phyloP scores from a whole-genome alignment of 2,888 invertebrate species.

The Allygus modestus region DNA sequence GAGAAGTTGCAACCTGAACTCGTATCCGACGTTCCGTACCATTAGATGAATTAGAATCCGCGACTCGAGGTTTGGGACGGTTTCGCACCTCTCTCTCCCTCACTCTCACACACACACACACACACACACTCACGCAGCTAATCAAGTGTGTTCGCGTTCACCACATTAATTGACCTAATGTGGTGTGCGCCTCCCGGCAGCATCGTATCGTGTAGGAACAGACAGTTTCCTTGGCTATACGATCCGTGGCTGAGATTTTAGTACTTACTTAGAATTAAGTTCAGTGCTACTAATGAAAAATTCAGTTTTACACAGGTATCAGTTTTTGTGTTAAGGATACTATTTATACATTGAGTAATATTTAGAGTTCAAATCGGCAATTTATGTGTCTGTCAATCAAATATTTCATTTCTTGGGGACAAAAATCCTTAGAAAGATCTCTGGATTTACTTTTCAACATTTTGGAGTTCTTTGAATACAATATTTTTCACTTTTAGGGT shows the following conservation, averaged over 20 bases:
- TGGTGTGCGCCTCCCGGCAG: background rate
- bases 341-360: no score
- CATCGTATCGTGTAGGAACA: background rate
- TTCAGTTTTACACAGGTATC: no score
- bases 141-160: slow-evolving; percentile 15
- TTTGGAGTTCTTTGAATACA: no score
- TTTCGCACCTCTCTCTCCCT: background rate
- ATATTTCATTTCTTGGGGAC: no score
- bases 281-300: no score
- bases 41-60: slow-evolving; percentile 35
- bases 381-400: no score
- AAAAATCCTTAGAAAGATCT: no score
- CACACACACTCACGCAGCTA: background rate
- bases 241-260: background rate
- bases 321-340: no score
- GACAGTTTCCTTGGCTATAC: background rate
- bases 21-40: slow-evolving; percentile 19
- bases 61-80: background rate
- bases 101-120: slow-evolving; percentile 16
- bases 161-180: slow-evolving; percentile 24
- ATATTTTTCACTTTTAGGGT: no score
- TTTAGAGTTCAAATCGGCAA: no score
- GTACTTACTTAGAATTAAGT: no score
- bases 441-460: no score
- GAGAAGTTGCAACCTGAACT: slow-evolving; percentile 8